Evolutionary conservation across 2,797 vertebrate genomes (phyloP).

Genomic region (Epinephelus awoara): DNA sequence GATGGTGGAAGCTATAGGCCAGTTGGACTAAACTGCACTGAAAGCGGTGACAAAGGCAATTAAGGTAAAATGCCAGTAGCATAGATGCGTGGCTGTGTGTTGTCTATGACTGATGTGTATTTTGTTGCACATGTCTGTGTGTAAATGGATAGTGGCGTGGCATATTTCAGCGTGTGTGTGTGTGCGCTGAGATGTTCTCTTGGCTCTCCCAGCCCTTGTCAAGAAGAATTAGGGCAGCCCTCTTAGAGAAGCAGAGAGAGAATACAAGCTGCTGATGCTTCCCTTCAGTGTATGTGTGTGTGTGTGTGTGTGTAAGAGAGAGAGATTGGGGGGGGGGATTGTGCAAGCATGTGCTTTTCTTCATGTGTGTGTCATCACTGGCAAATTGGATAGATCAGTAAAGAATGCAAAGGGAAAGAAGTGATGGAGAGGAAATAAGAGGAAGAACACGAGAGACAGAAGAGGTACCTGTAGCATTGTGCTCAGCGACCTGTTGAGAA

Average conservation of each 20-base stretch:
- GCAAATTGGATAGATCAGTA: slow-evolving; percentile 20
- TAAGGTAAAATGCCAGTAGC: slow-evolving; percentile 73
- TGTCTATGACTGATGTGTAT: slow-evolving; percentile 54
- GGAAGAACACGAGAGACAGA: background rate
- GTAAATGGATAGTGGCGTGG: slow-evolving; percentile 44
- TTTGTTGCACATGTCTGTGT: slow-evolving; percentile 42
- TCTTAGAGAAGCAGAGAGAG: slow-evolving; percentile 74
- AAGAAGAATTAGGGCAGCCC: slow-evolving; percentile 86
- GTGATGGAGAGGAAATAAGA: background rate
- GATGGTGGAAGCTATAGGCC: slow-evolving; percentile 34
- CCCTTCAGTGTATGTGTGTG: slow-evolving; percentile 45
- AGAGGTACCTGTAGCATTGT: slow-evolving; percentile 58
- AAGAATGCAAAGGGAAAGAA: background rate
- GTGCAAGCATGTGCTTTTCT: slow-evolving; percentile 42
- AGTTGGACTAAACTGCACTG: slow-evolving; percentile 50
- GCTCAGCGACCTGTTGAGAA: slow-evolving; percentile 73
- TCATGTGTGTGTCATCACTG: slow-evolving; percentile 12
- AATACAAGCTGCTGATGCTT: slow-evolving; percentile 78
- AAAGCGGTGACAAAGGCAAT: slow-evolving; percentile 70
- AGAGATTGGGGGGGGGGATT: slow-evolving; percentile 1
- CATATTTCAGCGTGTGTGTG: slow-evolving; percentile 35
- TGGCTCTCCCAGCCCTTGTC: slow-evolving; percentile 84
- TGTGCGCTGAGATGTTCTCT: slow-evolving; percentile 71
- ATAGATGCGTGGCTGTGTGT: slow-evolving; percentile 49
- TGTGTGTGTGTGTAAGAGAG: slow-evolving; percentile 14